Base-by-base conservation (phyloP, 2,797 vertebrate genomes). In the Rhinoraja longicauda region DNA sequence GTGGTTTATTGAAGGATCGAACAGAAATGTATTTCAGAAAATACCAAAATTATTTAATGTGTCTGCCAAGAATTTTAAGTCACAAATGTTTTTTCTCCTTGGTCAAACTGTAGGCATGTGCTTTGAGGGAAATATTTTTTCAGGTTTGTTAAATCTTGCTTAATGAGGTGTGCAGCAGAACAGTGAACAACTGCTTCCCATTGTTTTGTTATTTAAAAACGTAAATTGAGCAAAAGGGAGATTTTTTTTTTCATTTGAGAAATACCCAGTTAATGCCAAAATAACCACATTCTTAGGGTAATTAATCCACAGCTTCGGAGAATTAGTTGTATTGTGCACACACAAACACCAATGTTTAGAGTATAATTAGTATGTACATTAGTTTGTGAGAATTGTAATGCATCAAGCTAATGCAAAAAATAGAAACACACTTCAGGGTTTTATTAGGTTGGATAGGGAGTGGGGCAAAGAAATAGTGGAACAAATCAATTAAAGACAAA, bases 181-280 rank as follows among this genome's bases (percentile, higher is more conserved):
- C 75, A 2, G 4, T 15, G 32, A 36, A 53, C 57, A 36, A 53
- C 57, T 26, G 8, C 26, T 92, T 75, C n/a, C 39, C 39, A 73
- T 75, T 92, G 75, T 92, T 75, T 13, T 91, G 39, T 53, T 92
- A 24, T 67, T 73, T 53, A 73, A 53, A 29, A 91, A 73, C 26
- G 53, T 90, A 12, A 92, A 26, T 72, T 73, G 70, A 92, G 36
- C 24, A 92, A 75, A 92, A 75, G 70, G 90, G 90, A 92, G 39
- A 57, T 12, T 29, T 24, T 39, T 36, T 39, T 36, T 32, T 36
- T 32, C 5, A 12, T 13, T 67, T 67, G 84, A 88, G 10, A 88
- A 88, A 36, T 26, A 26, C 81, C 9, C 81, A n/a, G 1, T 0
- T 88, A 84, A 59, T 82, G 45, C 24, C 24, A 82, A 29, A 84